These are phyloP conservation scores for Bellardia pandia DNA, from an alignment of 2,888 invertebrate species.

Conservation along the genomic window DNA sequence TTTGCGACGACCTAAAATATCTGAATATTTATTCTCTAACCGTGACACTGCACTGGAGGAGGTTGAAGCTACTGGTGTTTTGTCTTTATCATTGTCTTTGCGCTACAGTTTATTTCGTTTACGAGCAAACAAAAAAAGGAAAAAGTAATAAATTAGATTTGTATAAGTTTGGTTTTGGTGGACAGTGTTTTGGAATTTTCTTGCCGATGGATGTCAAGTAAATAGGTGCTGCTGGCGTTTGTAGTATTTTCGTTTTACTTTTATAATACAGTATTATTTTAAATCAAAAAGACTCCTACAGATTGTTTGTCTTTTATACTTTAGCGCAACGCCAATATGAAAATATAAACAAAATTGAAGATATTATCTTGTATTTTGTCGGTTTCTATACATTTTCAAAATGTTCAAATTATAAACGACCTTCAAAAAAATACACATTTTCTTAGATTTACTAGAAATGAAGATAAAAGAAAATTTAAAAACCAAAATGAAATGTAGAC, in stretches of 20 bases:
- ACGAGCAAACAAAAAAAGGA: not conserved
- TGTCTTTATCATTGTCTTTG: constrained; percentile 82
- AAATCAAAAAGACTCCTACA: constrained; percentile 34
- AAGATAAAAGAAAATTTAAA: constrained; percentile 14
- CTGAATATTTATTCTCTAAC: constrained; percentile 91
- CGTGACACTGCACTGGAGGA: constrained; percentile 86
- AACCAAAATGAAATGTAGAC: constrained; percentile 22
- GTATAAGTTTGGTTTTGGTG: not conserved
- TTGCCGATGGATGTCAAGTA: not conserved
- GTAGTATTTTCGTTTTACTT: not conserved
- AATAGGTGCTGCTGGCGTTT: not conserved
- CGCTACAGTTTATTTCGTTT: constrained; percentile 72
- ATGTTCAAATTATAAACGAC: constrained; percentile 68
- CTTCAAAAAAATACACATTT: constrained; percentile 66
- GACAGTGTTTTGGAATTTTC: constrained; percentile 21
- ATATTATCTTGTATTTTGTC: constrained; percentile 28
- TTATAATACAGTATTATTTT: not conserved
- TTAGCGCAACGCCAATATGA: constrained; percentile 18
- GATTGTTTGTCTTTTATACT: not conserved
- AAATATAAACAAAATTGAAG: constrained; percentile 67
- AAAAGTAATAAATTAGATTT: constrained; percentile 34
- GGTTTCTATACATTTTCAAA: constrained; percentile 26
- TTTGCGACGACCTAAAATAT: constrained; percentile 89
- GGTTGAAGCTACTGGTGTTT: constrained; percentile 79
- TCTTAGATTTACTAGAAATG: constrained; percentile 47